Evolutionary conservation across 2,888 invertebrate species (phyloP).

Genomic region (Zele albiditarsus): DNA sequence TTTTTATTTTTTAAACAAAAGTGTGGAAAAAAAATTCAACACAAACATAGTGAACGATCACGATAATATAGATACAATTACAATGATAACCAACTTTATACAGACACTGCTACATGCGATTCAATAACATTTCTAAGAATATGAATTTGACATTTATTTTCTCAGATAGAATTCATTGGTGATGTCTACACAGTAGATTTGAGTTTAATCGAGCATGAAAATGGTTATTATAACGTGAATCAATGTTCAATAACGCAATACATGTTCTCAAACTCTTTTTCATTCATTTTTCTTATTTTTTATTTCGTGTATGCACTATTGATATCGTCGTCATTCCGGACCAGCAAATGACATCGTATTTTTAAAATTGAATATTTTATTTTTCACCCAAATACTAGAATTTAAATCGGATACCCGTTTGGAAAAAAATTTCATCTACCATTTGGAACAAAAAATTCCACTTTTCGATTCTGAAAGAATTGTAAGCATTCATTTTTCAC

Average conservation of each 20-base stretch:
- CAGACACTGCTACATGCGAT: neutral
- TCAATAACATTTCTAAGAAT: neutral
- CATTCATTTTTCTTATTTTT: neutral
- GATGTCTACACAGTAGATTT: neutral
- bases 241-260: neutral
- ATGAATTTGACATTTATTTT: neutral
- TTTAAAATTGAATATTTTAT: conserved; percentile 9
- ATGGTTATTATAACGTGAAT: neutral
- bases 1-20: no score
- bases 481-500: no score
- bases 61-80: neutral
- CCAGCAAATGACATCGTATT: conserved; percentile 1
- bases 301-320: neutral
- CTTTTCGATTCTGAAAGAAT: no score
- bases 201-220: neutral
- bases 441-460: no score
- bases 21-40: neutral
- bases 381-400: no score
- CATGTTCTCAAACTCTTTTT: neutral
- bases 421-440: no score
- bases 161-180: neutral
- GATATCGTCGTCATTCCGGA: neutral
- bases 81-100: neutral
- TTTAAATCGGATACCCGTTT: no score
- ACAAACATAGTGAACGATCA: neutral